Conservation (phyloP, 2,888 invertebrate genomes). For the Aleiodes leptofemur region DNA sequence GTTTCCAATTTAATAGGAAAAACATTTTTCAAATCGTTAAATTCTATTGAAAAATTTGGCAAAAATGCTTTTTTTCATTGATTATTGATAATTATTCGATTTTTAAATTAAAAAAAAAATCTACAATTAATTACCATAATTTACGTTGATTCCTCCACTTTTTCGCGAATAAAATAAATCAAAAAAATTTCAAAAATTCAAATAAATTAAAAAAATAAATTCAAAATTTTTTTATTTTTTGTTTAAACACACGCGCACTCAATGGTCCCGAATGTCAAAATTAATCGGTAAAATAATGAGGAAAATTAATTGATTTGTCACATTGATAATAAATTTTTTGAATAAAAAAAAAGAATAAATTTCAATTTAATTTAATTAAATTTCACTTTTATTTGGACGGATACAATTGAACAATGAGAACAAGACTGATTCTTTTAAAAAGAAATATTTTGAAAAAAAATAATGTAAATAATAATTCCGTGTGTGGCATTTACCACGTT, state of each 20-base stretch:
- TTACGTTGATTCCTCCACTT: constrained; percentile 6
- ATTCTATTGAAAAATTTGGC: too few species aligned
- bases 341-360: constrained; percentile 3
- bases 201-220: background rate
- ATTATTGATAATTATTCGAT: too few species aligned
- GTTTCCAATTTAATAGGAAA: too few species aligned
- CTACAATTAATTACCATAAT: constrained; percentile 15
- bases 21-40: too few species aligned
- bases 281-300: constrained; percentile 1
- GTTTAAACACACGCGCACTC: constrained; percentile 26
- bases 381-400: constrained; percentile 38
- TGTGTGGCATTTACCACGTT: constrained; percentile 31
- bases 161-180: background rate
- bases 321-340: background rate
- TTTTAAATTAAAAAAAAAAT: constrained; percentile 5
- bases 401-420: constrained; percentile 36
- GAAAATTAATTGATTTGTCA: constrained; percentile 6
- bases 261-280: background rate
- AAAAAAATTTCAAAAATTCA: background rate
- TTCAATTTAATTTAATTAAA: background rate
- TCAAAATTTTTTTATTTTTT: background rate
- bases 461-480: constrained; percentile 19
- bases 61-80: too few species aligned
- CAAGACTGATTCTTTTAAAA: constrained; percentile 15
- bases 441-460: constrained; percentile 15